Evolutionary conservation across 2,113 vertebrate genomes (phyloP).

Genomic region (Rana temporaria): DNA sequence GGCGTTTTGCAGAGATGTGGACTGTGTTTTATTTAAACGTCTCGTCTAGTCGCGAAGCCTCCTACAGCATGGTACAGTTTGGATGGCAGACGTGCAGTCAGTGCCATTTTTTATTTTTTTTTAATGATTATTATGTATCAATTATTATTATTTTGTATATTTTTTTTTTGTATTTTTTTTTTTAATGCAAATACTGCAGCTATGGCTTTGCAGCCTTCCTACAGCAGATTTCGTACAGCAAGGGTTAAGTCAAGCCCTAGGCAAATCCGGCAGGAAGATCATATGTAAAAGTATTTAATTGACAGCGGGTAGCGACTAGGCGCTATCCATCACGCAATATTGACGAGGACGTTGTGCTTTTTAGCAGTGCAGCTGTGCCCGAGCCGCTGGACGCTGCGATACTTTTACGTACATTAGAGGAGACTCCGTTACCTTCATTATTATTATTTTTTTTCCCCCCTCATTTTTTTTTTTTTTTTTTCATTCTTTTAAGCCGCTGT

Average conservation of each 20-base stretch:
- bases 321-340: no score
- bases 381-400: background rate
- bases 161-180: no score
- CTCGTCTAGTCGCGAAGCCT: slow-evolving; percentile 2
- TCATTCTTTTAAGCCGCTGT: background rate
- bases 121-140: background rate
- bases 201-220: slow-evolving; percentile 8
- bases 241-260: background rate
- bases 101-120: background rate
- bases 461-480: background rate
- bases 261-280: no score
- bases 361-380: background rate
- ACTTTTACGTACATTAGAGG: background rate
- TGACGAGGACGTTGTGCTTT: background rate
- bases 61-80: slow-evolving; percentile 1
- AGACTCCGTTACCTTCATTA: background rate
- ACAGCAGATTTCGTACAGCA: background rate
- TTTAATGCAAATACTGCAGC: background rate
- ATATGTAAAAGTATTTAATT: background rate
- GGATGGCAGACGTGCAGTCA: background rate
- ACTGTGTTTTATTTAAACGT: background rate
- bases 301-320: background rate
- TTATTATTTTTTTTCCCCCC: background rate
- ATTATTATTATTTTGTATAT: no score
- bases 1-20: background rate